Evolutionary conservation across 2,888 invertebrate species (phyloP), one percentile per base, ranked within the genome.

Genomic region (Protophormia terraenovae): DNA sequence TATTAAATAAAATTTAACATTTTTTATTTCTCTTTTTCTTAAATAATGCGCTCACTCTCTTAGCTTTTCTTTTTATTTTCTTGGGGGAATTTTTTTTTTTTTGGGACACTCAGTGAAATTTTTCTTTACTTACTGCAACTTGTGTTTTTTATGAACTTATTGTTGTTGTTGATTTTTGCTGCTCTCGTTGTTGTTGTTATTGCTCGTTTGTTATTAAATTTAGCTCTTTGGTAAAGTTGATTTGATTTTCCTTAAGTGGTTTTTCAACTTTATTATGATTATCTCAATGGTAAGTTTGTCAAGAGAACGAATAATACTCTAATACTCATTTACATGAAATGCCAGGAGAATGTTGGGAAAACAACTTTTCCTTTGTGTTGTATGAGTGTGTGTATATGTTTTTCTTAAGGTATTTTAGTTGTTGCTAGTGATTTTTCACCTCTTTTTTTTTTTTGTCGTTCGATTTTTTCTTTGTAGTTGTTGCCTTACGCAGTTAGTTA

Each of bases 201-300:
- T n/a, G n/a, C n/a, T n/a, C n/a, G n/a, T n/a, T n/a, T 71, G 22
- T 3, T 53, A 19, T 64, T 27, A 64, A 2, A 41, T 75, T 38
- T 50, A 69, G 45, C 72, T 75, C 47, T 69, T 53, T n/a, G 19
- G 64, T n/a, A n/a, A n/a, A 19, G 64, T 47, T 45, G 58, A 53
- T 66, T 77, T 72, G 71, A 80, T 67, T 77, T 84, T 67, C 35
- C 19, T 47, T 35, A 80, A 84, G 84, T 84, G 80, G 80, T 84
- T 84, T 84, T 84, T 77, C 80, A 84, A 80, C 84, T 84, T 81
- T 80, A 77, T 72, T n/a, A n/a, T n/a, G n/a, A n/a, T n/a, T 84
- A 80, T 69, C 50, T 62, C 83, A 83, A 71, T 53, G 62, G 27
- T 76, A 27, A 71, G 55, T 53, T 82, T 76, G 76, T 64, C 27